Percentiles rank a stretch among this genome's conserved stretches.
Evolutionary conservation across 2,113 vertebrate species (phyloP).

Genomic region (Urocitellus parryii): DNA sequence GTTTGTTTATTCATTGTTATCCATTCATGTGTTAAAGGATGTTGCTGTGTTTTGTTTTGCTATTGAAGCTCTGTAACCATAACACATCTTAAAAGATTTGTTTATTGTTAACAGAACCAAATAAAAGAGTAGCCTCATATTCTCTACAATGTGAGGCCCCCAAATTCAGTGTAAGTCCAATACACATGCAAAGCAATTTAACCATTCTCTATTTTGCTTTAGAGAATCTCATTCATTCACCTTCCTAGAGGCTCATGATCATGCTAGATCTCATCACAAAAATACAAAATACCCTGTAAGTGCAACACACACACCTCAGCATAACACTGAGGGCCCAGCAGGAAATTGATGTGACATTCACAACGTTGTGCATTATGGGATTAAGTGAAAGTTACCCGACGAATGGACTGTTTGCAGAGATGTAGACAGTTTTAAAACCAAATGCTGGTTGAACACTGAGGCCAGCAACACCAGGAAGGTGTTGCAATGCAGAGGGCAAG

Average conservation of each 20-base stretch:
- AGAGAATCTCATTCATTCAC: neutral
- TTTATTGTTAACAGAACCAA: neutral
- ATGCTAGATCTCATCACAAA: neutral
- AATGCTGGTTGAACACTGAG: neutral
- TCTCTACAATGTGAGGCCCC: neutral
- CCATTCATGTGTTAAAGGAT: neutral
- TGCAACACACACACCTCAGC: rapidly evolving
- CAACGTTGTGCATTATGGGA: neutral
- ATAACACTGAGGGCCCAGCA: neutral
- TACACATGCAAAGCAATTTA: neutral
- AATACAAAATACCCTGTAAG: neutral
- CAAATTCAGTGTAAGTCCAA: neutral
- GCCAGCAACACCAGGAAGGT: neutral
- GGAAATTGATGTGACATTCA: neutral
- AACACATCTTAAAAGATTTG: neutral
- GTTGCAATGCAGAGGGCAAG: neutral
- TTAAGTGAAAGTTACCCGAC: neutral
- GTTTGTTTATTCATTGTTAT: neutral
- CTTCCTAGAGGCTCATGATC: neutral
- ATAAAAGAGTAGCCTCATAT: neutral
- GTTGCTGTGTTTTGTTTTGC: neutral
- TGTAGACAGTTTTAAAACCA: neutral
- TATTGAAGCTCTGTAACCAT: neutral
- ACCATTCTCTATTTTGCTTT: conserved; percentile 2
- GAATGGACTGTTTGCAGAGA: neutral